Percentiles rank a stretch among this genome's conserved stretches.
Conservation (phyloP, 2,888 invertebrate species). For the Coleophora flavipennella region DNA sequence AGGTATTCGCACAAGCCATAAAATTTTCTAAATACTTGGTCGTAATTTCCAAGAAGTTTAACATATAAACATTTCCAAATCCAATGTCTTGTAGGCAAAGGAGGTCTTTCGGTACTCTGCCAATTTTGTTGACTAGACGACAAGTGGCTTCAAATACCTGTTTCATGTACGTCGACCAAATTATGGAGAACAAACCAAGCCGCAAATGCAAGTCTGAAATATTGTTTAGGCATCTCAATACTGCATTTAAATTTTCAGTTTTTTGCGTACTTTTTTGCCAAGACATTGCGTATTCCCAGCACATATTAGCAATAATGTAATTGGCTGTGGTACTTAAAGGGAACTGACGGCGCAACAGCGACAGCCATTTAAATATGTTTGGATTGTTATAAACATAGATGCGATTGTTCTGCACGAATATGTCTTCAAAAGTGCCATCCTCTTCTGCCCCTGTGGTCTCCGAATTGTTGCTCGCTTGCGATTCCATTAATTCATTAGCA, state of each 20-base stretch:
- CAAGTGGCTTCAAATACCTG: slow-evolving; percentile 83
- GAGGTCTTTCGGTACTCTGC: slow-evolving; percentile 88
- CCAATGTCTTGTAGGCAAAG: slow-evolving; percentile 85
- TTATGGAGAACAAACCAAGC: slow-evolving; percentile 86
- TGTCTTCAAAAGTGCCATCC: slow-evolving; percentile 34
- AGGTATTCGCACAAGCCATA: slow-evolving; percentile 46
- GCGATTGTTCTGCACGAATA: slow-evolving; percentile 48
- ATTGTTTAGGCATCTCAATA: slow-evolving; percentile 77
- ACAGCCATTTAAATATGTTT: slow-evolving; percentile 74
- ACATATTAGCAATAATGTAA: slow-evolving; percentile 86
- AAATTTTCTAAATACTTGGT: slow-evolving; percentile 64
- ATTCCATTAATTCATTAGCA: slow-evolving; percentile 61
- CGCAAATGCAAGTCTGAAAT: slow-evolving; percentile 78
- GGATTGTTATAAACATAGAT: slow-evolving; percentile 49
- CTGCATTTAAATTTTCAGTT: slow-evolving; percentile 78
- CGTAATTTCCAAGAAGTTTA: slow-evolving; percentile 56
- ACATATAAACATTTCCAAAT: slow-evolving; percentile 76
- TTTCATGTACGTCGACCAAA: slow-evolving; percentile 93
- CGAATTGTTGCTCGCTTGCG: slow-evolving; percentile 20
- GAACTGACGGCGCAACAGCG: slow-evolving; percentile 81
- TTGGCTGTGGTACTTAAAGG: slow-evolving; percentile 88
- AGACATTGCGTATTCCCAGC: slow-evolving; percentile 91
- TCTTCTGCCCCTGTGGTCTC: slow-evolving; percentile 24
- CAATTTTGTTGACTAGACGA: slow-evolving; percentile 84
- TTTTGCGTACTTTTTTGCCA: slow-evolving; percentile 87